Base-by-base conservation (phyloP, 2,113 vertebrate species). In the Odontesthes bonariensis region DNA sequence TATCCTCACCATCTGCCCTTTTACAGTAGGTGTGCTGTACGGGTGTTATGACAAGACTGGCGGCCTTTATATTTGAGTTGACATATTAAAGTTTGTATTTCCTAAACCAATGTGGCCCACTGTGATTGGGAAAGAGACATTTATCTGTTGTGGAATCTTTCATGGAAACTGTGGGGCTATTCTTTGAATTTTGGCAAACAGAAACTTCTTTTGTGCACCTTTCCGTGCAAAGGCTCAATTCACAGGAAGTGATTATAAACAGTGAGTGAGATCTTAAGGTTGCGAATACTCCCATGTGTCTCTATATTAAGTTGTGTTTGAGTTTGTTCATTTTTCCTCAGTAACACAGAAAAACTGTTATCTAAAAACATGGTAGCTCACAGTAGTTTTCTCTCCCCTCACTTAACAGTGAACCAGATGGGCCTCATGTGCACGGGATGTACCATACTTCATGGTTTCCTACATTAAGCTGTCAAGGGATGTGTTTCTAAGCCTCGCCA, bases 381-480 rank as follows among this genome's bases (percentile, higher is more conserved):
- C 22, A 70, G 23, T 56, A 40, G 68, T 70, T 64, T 46, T 67
- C 47, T 67, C 52, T 55, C 20, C 11, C 46, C 47, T 77, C 17
- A 27, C 44, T 42, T 20, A 53, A 77, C 70, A 60, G 40, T 23
- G 69, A 75, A 81, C 80, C 82, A 88, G 64, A 88, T 86, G 82
- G 81, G 68, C 67, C 63, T 77, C 40, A 35, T 88, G 82, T 81
- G 79, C 81, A 63, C 74, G 69, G 69, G 71, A 75, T 75, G 70
- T 79, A 64, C 73, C 33, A 6, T 84, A 74, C 67, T 38, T 69
- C 65, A 66, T 75, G 75, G 73, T 83, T 90, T 85, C 77, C 79
- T 85, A 85, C 80, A 89, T 88, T 88, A 92, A 78, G 73, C 81
- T 91, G 91, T 92, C 88, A 88, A 57, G 80, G 83, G 89, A 87